Percentiles rank a stretch among this genome's conserved stretches.
phyloP scores from a whole-genome alignment of 2,888 invertebrate species.

The Matsumyia berberina region DNA sequence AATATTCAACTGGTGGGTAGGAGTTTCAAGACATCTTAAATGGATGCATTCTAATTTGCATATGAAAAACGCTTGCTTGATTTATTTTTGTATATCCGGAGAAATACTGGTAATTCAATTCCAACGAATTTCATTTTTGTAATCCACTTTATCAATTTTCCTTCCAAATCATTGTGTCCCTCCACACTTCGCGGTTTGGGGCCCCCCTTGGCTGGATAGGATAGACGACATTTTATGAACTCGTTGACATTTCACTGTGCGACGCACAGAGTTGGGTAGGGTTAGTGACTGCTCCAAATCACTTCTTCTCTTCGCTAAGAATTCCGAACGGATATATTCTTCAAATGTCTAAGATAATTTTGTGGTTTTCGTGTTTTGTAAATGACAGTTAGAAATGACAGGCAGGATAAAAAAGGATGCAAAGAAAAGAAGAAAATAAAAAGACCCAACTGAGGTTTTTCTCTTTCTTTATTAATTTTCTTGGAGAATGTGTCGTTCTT shows the following conservation, averaged over 20 bases:
- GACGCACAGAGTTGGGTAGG: slow-evolving; percentile 25
- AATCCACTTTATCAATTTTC: slow-evolving; percentile 13
- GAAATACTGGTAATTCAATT: slow-evolving; percentile 35
- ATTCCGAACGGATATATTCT: slow-evolving; percentile 63
- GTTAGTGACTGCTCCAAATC: slow-evolving; percentile 73
- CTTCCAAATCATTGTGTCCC: not conserved
- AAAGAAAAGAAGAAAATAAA: slow-evolving; percentile 14
- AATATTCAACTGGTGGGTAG: slow-evolving; percentile 2
- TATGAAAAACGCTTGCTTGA: not conserved
- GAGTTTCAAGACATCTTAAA: not conserved
- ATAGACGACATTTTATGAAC: slow-evolving; percentile 14
- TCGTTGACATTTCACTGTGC: slow-evolving; percentile 31
- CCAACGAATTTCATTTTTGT: slow-evolving; percentile 26
- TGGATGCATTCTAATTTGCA: not conserved
- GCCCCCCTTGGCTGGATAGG: not conserved
- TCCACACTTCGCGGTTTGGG: not conserved
- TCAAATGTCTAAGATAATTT: slow-evolving; percentile 63
- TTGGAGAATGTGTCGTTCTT: slow-evolving; percentile 51
- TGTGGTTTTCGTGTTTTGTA: slow-evolving; percentile 68
- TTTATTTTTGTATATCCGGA: not conserved
- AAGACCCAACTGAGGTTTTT: slow-evolving; percentile 26
- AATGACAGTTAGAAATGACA: slow-evolving; percentile 72
- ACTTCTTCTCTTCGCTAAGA: slow-evolving; percentile 35
- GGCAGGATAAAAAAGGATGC: slow-evolving; percentile 35
- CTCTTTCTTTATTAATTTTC: slow-evolving; percentile 58